Base-by-base conservation (phyloP, 2,113 vertebrate species). In the Anarhynchus alexandrinus region DNA sequence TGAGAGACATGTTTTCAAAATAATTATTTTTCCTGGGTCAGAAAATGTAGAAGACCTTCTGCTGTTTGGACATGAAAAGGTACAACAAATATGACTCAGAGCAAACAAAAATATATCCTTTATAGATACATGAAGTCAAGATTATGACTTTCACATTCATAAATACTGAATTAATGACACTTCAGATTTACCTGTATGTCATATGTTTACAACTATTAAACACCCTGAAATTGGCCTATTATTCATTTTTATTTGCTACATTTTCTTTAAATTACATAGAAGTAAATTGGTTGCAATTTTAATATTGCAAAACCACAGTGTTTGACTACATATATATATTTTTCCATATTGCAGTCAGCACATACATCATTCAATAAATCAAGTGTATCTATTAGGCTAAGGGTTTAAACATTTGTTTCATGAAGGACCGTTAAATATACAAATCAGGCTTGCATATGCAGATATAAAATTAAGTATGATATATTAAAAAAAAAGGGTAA, bases 221-320 rank as follows among this genome's bases (percentile, higher is more conserved):
- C 36, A 77, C 51, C 38, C 27, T 71, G 12, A 81, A 92, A 96
- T 88, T 90, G 81, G 42, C 79, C 66, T 93, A 70, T 90, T 89
- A 93, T 70, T 97, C 67, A 94, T 97, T 94, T 97, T 97, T 96
- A 96, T 97, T 96, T 86, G 49, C 47, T 94, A 58, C n/a, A 58
- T 95, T 97, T 91, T 96, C 51, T 61, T 86, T 88, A 95, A 43
- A 93, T 81, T 96, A 72, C 78, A 59, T 95, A 93, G 47, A 95
- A 95, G 78, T 15, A 96, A 96, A 97, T 83, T 90, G 65, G 36
- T 87, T 93, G 71, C 43, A 95, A 97, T 97, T 96, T 94, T 90
- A 93, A 93, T 88, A 76, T 58, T 82, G 59, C 47, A 88, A 96
- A 97, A 84, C 40, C 47, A 85, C 51, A 87, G 55, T 38, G 15